Evolutionary conservation across 2,113 vertebrate genomes (phyloP).

Genomic region (Phrynosoma platyrhinos): DNA sequence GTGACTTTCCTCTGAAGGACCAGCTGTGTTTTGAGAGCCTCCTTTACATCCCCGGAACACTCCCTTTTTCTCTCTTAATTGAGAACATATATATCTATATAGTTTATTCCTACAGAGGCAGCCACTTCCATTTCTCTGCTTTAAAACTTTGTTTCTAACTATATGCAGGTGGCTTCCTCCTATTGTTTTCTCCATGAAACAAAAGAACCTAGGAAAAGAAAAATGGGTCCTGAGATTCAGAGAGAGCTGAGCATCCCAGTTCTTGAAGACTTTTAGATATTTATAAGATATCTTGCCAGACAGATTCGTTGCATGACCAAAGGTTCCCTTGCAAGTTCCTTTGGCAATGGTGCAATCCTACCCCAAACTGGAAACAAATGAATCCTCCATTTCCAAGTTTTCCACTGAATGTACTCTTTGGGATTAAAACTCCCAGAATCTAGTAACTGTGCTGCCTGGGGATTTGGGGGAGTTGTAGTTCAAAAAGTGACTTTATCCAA

Average conservation of each 20-base stretch:
- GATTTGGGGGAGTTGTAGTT: not conserved
- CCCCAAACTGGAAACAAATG: no score
- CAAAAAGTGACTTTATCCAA: no score
- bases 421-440: not conserved
- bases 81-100: no score
- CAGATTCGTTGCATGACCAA: not conserved
- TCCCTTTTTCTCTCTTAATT: not conserved
- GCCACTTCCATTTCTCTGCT: not conserved
- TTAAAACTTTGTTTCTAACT: not conserved
- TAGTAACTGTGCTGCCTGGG: no score
- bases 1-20: not conserved
- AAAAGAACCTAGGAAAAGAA: not conserved
- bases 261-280: no score
- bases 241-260: not conserved
- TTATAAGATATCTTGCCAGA: no score
- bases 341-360: no score
- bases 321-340: no score
- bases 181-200: not conserved
- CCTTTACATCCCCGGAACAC: not conserved
- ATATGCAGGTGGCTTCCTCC: not conserved
- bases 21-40: no score
- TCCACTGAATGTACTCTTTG: not conserved
- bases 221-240: not conserved
- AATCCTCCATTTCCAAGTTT: not conserved
- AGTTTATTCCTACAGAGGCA: not conserved